phyloP scores from a whole-genome alignment of 2,797 vertebrate genomes.

The Labeo calbasu region DNA sequence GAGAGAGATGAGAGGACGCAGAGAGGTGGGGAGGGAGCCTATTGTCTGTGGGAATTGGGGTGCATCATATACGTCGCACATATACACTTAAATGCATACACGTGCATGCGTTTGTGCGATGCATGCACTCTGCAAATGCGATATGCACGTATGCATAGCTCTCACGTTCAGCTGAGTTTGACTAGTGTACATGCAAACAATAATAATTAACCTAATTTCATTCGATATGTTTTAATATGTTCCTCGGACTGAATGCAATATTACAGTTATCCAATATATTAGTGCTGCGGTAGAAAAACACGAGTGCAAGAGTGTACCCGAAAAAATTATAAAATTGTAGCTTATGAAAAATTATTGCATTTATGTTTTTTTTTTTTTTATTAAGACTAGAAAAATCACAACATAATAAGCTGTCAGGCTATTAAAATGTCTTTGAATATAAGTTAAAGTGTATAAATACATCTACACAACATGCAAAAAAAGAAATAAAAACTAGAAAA shows the following conservation, averaged over 20 bases:
- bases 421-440: neutral
- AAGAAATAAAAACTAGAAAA: neutral
- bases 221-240: neutral
- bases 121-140: neutral
- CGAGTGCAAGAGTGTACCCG: neutral
- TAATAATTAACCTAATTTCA: neutral
- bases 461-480: neutral
- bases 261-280: neutral
- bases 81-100: constrained; percentile 68
- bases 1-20: constrained; percentile 32
- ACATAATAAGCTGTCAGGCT: neutral
- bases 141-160: neutral
- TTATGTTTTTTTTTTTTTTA: neutral
- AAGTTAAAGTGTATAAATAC: neutral
- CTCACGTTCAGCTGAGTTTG: neutral
- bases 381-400: neutral
- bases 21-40: constrained; percentile 35
- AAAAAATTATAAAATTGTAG: neutral
- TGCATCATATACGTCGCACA: constrained; percentile 69
- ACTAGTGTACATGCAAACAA: neutral
- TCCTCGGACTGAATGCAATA: neutral
- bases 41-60: constrained; percentile 74
- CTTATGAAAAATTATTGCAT: neutral
- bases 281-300: neutral
- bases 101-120: neutral